Base-by-base conservation (phyloP, 1,140 invertebrate genomes). In the Drosophila eugracilis region DNA sequence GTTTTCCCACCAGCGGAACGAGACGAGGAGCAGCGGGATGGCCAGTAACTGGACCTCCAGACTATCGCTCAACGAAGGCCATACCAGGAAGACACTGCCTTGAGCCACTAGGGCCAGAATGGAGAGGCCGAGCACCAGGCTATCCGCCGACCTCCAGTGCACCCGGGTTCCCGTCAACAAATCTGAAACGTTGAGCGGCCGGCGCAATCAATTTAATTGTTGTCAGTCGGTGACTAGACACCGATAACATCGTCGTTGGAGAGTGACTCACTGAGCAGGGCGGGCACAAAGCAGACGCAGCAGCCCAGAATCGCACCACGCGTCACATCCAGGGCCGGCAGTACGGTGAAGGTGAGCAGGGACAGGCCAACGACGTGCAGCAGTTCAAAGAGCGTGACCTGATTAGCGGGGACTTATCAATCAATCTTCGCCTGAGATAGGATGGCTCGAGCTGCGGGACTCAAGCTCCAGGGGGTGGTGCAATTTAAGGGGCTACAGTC, bases 231-330 rank as follows among this genome's bases (percentile, higher is more conserved):
- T 15, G 62, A 58, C 59, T 22, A 41, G 54, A 32, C 39, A 34
- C 57, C 63, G 77, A 86, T 84, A 84, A 86, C 72, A 84, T 52
- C 37, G 24, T 10, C 5, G 15, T n/a, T n/a, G 15, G 10, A 10
- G 24, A 12, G 28, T 37, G 45, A 90, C 90, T 91, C 74, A 91
- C 91, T 92, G 36, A 95, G 95, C 41, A 91, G 90, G 28, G 94
- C 95, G 3, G 98, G 98, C 10, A 98, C 92, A 76, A 98, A 95
- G 91, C 97, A 98, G n/a, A 99, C 94, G 79, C 96, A 98, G 92
- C 98, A 98, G 12, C 97, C 97, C 17, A 99, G 92, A 95, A 98
- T 97, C 7, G 97, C 95, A 3, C 96, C 97, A 92, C 97, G 96
- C 34, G 98, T 94, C 37, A 97, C 96, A 92, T 99, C 97, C 52